Conservation (phyloP, 2,113 vertebrate species). For the Saimiri boliviensis region DNA sequence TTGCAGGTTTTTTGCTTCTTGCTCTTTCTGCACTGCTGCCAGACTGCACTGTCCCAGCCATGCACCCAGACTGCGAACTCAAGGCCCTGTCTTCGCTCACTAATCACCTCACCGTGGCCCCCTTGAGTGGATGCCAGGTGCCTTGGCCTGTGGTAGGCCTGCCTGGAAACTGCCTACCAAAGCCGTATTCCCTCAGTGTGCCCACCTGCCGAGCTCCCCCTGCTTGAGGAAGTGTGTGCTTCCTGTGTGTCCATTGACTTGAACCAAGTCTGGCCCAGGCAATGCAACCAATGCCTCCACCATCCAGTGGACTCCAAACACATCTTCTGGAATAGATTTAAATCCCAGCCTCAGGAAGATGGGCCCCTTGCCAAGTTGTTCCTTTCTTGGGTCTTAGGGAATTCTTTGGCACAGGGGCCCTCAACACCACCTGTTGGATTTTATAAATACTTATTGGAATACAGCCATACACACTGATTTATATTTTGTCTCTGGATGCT, state of each 20-base stretch:
- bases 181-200: too few relatives aligned
- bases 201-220: too few relatives aligned
- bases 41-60: background rate
- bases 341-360: background rate
- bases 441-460: conserved; percentile 21
- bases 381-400: background rate
- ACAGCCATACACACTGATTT: background rate
- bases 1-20: background rate
- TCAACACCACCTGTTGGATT: background rate
- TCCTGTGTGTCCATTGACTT: background rate
- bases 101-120: background rate
- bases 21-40: background rate
- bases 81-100: background rate
- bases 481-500: background rate
- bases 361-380: background rate
- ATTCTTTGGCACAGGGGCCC: background rate
- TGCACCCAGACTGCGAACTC: background rate
- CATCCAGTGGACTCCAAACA: background rate
- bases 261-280: background rate
- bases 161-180: background rate
- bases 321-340: background rate
- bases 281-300: too few relatives aligned
- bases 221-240: background rate
- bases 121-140: background rate
- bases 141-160: too few relatives aligned